Base-by-base conservation (phyloP, 2,888 invertebrate genomes). In the Cephonodes hylas region DNA sequence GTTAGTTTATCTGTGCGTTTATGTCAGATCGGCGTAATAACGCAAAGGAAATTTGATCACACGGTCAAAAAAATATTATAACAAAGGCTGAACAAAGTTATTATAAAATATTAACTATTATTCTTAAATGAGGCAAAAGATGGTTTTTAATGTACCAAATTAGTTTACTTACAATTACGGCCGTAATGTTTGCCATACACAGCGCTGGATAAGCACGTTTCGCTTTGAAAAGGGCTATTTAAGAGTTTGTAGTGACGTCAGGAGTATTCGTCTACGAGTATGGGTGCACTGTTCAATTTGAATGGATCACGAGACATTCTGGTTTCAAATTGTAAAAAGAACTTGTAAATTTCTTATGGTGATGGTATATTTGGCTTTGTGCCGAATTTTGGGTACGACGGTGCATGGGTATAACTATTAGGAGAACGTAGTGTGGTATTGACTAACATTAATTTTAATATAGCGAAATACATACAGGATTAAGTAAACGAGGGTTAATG, bases 181-280 rank as follows among this genome's bases (percentile, higher is more conserved):
- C 73, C 76, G 79, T 70, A 69, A 68, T 64, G 65, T 72, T 70
- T 68, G 70, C 68, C 73, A 79, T 70, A 75, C 74, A 82, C 72
- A 68, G 70, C 74, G 70, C 79, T 77, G 76, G 70, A 80, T 70
- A 66, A 77, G 85, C 88, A 88, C 85, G 83, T 76, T 74, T 18
- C 75, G 88, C 86, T 86, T 86, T 64, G 70, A 75, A 66, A 76
- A 76, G 83, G 83, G 68, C 71, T 70, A 73, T 72, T 64, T 60
- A 45, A 68, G 72, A 76, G 75, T 71, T 72, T 77, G 80, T 86
- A 85, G 85, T 80, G 78, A 76, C 70, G 78, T 79, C 64, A 66
- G 61, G 60, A 58, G 25, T 57, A 22, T 68, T 71, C 73, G 74
- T 77, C 72, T 71, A 66, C 64, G 69, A 65, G 65, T 66, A 67